Percentiles rank a stretch among this genome's conserved stretches.
Evolutionary conservation across 2,888 invertebrate genomes (phyloP).

Genomic region (Agapostemon virescens): DNA sequence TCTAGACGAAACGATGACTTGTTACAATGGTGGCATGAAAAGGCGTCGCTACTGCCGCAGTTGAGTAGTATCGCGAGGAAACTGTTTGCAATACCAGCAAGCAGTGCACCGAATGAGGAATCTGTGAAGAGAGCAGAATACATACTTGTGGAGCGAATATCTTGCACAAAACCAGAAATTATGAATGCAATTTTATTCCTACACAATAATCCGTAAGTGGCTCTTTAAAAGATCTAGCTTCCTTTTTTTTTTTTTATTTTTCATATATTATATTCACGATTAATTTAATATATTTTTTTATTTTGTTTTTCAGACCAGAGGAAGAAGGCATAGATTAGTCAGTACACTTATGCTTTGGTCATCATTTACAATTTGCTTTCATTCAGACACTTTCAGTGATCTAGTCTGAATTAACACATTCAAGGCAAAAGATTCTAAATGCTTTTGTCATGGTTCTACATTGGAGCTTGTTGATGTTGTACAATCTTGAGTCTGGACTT

Average conservation of each 20-base stretch:
- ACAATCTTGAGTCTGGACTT: neutral
- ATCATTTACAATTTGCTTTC: neutral
- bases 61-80: conserved; percentile 5
- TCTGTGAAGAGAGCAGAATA: neutral
- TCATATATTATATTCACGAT: neutral
- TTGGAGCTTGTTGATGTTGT: neutral
- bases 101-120: conserved; percentile 9
- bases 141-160: conserved; percentile 5
- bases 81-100: conserved; percentile 12
- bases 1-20: neutral
- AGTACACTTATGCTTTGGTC: neutral
- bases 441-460: neutral
- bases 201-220: conserved; percentile 15
- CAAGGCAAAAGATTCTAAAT: neutral
- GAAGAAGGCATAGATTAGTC: conserved; percentile 3
- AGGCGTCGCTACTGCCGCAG: neutral
- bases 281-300: neutral
- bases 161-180: conserved; percentile 2
- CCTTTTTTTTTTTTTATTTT: neutral
- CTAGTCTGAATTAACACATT: neutral
- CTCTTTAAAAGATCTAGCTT: neutral
- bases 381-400: neutral
- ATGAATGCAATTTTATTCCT: conserved; percentile 17
- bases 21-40: conserved; percentile 2
- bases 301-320: conserved; percentile 3